Base-by-base conservation (phyloP, 2,113 vertebrate genomes). In the Nothoprocta perdicaria region DNA sequence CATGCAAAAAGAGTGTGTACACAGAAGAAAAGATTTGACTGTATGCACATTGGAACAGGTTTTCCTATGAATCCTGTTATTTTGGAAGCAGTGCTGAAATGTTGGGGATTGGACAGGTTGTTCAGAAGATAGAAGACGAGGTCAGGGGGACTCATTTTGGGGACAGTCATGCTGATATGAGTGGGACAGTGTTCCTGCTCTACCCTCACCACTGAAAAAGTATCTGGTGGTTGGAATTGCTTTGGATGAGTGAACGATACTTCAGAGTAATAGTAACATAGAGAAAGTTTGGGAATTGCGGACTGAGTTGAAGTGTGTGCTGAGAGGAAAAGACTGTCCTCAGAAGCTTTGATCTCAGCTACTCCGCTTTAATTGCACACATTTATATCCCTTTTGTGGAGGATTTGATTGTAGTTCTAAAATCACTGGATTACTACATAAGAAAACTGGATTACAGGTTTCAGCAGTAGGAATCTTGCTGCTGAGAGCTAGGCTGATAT, bases 361-460 rank as follows among this genome's bases (percentile, higher is more conserved):
- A 40, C 81, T 92, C 75, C 52, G 41, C 48, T 95, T 92, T 90
- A 93, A 90, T 93, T 84, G 27, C 72, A 60, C 48, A 60, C 48
- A 76, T 57, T 46, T 90, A 15, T 27, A 61, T 71, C 23, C 35
- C 55, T 86, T 52, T 71, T 71, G 63, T 55, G n/a, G 46, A 78
- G 60, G 38, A 18, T 31, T 90, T 94, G 84, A 76, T 89, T 88
- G 75, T 77, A 78, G 58, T 71, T 92, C 84, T 77, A 35, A 69
- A 85, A 95, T 18, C 48, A 85, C 45, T 61, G 57, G 74, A 55
- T 75, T 88, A 80, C 76, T 86, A 50, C 14, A 7, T 33, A 78
- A 85, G 52, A 60, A 94, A 86, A 84, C 60, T 58, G 60, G 62
- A 96, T 95, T 77, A 78, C 53, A 38, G 7, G 2, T 88, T 90